Evolutionary conservation across 2,888 invertebrate species (phyloP), one percentile per base, ranked within the genome.

Genomic region (Teleiodes luculella): DNA sequence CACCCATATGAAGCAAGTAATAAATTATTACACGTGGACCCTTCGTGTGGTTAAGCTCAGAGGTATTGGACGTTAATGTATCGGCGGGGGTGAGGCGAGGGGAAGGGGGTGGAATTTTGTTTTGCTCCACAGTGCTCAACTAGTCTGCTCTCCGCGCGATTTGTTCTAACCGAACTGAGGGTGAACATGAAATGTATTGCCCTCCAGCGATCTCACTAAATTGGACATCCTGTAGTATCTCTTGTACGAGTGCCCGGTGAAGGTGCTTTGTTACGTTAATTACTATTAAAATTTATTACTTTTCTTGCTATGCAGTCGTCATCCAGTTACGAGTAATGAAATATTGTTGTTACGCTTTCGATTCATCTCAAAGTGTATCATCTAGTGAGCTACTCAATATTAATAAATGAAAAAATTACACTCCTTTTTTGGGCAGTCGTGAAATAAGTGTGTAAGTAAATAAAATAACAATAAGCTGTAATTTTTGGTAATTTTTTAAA

Each of bases 11-110:
- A 72, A 72, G 71, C 65, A 64, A 65, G 76, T 80, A 78, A 84
- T 84, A 83, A 85, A 85, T 85, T 82, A 84, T 84, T 81, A 76
- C 76, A 72, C 73, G 74, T 73, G 75, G 73, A 80, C 83, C 82
- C 80, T 83, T 80, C 73, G 74, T 74, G 75, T 68, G 83, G 83
- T 80, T 78, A 76, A 78, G 78, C 78, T 76, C 74, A 35, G 68
- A 74, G 72, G 76, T 73, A 79, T 77, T 69, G 75, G 75, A 68
- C 72, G 70, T 72, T 78, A 83, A 83, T 81, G 78, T 84, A 83
- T 83, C 76, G 78, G 71, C 65, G 70, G 68, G 35, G 41, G 49
- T 41, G 8, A 31, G 24, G 13, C 60, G 7, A 36, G 11, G 31
- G 35, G 16, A 60, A 65, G 59, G 61, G 70, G 68, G 66, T 65